Evolutionary conservation across 2,113 vertebrate species (phyloP).

Genomic region (Microcebus jonahi): DNA sequence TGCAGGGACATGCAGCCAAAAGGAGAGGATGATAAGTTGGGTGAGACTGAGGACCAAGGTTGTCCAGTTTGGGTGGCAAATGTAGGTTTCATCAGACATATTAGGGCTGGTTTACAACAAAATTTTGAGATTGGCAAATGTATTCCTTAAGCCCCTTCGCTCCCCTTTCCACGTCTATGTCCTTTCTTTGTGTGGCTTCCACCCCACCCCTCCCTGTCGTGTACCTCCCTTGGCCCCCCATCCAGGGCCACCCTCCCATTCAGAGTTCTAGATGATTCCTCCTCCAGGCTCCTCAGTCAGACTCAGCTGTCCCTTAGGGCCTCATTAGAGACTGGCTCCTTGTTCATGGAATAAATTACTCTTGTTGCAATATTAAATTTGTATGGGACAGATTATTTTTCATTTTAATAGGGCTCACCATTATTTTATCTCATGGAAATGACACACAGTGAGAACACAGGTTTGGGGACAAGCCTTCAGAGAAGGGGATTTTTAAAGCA

Average conservation of each 20-base stretch:
- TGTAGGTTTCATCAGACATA: constrained; percentile 29
- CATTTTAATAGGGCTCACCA: neutral
- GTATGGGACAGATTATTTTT: neutral
- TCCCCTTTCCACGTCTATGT: neutral
- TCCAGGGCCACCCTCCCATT: neutral
- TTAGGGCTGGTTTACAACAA: neutral
- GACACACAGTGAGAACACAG: neutral
- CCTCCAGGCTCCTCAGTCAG: neutral
- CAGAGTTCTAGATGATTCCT: neutral
- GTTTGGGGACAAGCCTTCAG: neutral
- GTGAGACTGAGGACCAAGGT: neutral
- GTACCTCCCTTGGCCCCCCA: neutral
- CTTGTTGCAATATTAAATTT: neutral
- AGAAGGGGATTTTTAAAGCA: neutral
- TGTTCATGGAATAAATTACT: constrained; percentile 23
- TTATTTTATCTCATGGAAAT: neutral
- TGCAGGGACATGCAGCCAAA: neutral
- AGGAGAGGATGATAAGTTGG: neutral
- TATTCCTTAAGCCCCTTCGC: neutral
- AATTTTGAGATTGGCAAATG: neutral
- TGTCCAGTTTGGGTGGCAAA: neutral
- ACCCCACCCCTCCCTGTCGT: accelerated
- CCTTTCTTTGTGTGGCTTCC: neutral
- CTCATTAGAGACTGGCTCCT: neutral
- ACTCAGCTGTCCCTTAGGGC: neutral